Evolutionary conservation across 2,888 invertebrate species (phyloP).

Genomic region (Lissocephala sabroskyi): DNA sequence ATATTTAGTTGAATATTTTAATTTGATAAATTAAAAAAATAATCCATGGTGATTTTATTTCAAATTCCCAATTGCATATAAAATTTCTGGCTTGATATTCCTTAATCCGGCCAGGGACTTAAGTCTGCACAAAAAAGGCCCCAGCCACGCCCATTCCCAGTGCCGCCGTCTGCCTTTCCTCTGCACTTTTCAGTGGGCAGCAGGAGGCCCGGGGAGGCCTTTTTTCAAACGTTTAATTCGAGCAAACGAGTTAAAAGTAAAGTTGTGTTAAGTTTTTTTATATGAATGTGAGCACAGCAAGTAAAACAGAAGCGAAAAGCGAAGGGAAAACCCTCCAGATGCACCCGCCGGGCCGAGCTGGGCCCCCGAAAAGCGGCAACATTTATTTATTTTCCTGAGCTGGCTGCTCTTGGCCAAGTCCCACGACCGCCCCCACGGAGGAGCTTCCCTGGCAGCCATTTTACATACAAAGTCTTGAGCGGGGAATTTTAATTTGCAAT

Average conservation of each 20-base stretch:
- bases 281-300: slow-evolving; percentile 21
- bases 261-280: slow-evolving; percentile 1
- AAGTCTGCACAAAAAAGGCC: too few species aligned
- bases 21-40: too few species aligned
- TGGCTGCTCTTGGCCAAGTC: slow-evolving; percentile 5
- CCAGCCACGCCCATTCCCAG: too few species aligned
- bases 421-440: slow-evolving; percentile 24
- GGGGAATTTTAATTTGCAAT: slow-evolving; percentile 70
- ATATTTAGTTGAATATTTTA: too few species aligned
- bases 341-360: too few species aligned
- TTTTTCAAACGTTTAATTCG: slow-evolving; percentile 60
- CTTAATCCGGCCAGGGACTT: too few species aligned
- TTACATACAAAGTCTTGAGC: slow-evolving; percentile 58
- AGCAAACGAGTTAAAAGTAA: slow-evolving; percentile 58
- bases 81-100: too few species aligned
- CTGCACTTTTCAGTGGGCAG: slow-evolving; percentile 26
- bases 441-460: slow-evolving; percentile 40
- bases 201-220: too few species aligned
- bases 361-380: slow-evolving; percentile 41
- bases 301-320: slow-evolving; percentile 49
- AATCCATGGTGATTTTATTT: too few species aligned
- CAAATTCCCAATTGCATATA: too few species aligned
- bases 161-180: slow-evolving; percentile 4
- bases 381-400: slow-evolving; percentile 58
- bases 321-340: too few species aligned